A percentile compares a stretch with the other conserved stretches of the same genome.
Conservation (phyloP, 2,797 vertebrate genomes). For the Anguilla megastoma region DNA sequence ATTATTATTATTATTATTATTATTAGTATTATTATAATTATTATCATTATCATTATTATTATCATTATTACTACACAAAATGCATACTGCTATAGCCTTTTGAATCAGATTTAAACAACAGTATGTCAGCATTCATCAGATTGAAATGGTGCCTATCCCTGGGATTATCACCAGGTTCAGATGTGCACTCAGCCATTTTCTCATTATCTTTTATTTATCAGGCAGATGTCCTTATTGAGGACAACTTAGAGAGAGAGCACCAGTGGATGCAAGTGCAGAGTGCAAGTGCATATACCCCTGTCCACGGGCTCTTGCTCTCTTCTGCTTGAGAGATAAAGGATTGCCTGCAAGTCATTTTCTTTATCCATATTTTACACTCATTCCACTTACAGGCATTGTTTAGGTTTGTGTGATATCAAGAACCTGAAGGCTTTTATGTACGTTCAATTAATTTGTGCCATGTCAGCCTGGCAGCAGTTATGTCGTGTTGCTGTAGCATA, state of each 20-base stretch:
- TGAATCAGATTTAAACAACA: neutral
- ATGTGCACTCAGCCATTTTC: neutral
- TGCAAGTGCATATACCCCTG: neutral
- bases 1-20: no score
- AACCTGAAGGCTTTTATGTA: neutral
- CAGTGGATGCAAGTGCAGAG: neutral
- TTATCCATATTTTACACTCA: conserved; percentile 6
- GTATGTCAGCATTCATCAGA: neutral
- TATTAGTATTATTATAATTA: no score
- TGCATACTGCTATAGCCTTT: neutral
- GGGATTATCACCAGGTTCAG: neutral
- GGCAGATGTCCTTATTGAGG: neutral
- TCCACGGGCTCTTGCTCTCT: neutral
- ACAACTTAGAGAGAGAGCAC: neutral
- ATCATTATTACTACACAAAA: neutral
- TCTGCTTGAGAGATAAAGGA: neutral
- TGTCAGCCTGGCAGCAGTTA: neutral
- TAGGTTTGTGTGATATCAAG: neutral
- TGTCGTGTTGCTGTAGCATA: neutral
- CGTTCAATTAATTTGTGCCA: neutral
- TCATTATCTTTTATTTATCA: conserved; percentile 10
- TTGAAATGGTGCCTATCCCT: neutral
- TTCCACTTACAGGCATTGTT: neutral
- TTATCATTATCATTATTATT: no score
- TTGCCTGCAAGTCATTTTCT: neutral